phyloP scores from a whole-genome alignment of 2,888 invertebrate genomes.

The Miltochrista miniata region DNA sequence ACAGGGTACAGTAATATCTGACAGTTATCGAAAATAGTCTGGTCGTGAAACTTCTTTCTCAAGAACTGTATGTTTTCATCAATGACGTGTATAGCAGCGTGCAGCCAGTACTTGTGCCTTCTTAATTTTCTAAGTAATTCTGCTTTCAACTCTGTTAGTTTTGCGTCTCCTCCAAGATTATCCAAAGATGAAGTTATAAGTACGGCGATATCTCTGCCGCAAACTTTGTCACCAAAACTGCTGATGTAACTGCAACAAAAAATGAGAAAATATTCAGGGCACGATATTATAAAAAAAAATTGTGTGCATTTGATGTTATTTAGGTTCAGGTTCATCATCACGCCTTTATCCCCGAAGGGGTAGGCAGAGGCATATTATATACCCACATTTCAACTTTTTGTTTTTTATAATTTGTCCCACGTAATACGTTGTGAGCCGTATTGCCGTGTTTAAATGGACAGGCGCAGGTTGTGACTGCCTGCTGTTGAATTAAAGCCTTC shows the following conservation, averaged over 20 bases:
- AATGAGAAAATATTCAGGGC: too few relatives aligned
- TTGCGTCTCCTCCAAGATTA: conserved; percentile 7
- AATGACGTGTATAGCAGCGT: conserved; percentile 84
- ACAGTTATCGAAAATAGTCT: conserved; percentile 84
- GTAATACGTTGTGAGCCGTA: too few relatives aligned
- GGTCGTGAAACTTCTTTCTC: conserved; percentile 71
- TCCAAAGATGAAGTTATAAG: conserved; percentile 58
- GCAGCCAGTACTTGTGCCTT: conserved; percentile 86
- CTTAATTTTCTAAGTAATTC: conserved; percentile 58
- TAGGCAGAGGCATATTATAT: too few relatives aligned
- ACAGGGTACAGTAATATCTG: conserved; percentile 87
- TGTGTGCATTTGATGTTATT: too few relatives aligned
- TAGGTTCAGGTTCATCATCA: too few relatives aligned
- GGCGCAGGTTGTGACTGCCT: too few relatives aligned
- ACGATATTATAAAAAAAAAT: too few relatives aligned
- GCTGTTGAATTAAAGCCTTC: too few relatives aligned
- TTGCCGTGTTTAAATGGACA: too few relatives aligned
- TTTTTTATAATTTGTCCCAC: too few relatives aligned
- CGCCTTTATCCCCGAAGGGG: too few relatives aligned
- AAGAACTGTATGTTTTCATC: conserved; percentile 84
- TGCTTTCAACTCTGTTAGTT: conserved; percentile 19
- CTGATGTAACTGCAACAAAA: conserved; percentile 70
- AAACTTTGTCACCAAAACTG: conserved; percentile 81
- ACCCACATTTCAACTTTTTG: too few relatives aligned
- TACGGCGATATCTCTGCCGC: conserved; percentile 64